Evolutionary conservation across 2,113 vertebrate species (phyloP), one percentile per base, ranked within the genome.

Genomic region (Cathartes aura): DNA sequence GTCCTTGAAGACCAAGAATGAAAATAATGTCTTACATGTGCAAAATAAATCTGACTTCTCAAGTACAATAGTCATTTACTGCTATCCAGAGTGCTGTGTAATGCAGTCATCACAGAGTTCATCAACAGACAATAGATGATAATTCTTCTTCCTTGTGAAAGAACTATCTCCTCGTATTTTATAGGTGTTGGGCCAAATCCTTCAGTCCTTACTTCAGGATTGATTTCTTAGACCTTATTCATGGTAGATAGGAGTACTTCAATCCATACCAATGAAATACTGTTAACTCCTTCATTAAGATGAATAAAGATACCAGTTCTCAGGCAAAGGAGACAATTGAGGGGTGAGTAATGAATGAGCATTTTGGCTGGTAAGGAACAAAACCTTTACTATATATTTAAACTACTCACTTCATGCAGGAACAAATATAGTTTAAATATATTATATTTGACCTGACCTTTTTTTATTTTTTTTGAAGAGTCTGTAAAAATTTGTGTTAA

Each of bases 31-130:
- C 82, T 93, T 98, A 82, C 79, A 92, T 90, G 92, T 97, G 93
- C 62, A 91, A 97, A 98, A 97, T 96, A 95, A 81, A 95, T 96
- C 74, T 96, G 52, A 87, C 75, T 98, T 96, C 53, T 97, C 68
- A 97, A 97, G 96, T 95, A 89, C 87, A 96, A 59, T 62, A 89
- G 68, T 81, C 90, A 58, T 96, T 98, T 97, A 93, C 75, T 85
- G 47, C 88, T 96, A 93, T 62, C 93, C 76, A 92, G 95, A 97
- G 93, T 92, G 92, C 63, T 79, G 53, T 96, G 79, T 55, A 82
- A 83, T 67, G 73, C 73, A 91, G 83, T 91, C 87, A 93, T 80
- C 93, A 81, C 78, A 87, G 73, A 93, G 82, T 96, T 94, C 97
- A 95, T 96, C 95, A 97, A 73, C 59, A 93, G 90, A 95, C 29